These are phyloP conservation scores for Tenrec ecaudatus DNA, from an alignment of 2,113 vertebrate genomes.

Conservation along the genomic window DNA sequence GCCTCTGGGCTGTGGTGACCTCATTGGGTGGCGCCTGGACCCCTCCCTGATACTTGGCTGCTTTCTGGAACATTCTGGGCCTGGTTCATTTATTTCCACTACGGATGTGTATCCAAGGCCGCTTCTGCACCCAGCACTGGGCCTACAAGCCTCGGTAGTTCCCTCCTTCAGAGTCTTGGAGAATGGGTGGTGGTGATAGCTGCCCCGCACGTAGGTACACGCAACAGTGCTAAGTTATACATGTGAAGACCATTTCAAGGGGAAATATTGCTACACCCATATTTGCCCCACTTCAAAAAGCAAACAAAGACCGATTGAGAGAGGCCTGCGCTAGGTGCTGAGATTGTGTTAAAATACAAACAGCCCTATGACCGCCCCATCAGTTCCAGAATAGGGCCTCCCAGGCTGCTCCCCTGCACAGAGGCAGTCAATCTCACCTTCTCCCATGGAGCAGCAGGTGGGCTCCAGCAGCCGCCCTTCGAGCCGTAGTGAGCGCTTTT, in stretches of 20 bases:
- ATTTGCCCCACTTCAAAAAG: not conserved
- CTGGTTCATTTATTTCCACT: not conserved
- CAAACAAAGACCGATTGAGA: not conserved
- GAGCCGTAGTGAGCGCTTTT: no score
- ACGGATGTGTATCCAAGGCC: not conserved
- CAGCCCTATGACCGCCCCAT: no score
- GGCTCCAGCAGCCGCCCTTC: not conserved
- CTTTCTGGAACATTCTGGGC: not conserved
- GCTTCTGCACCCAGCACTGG: not conserved
- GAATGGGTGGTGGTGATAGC: not conserved
- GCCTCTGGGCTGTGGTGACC: not conserved
- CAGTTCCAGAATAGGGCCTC: no score
- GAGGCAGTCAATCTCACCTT: no score
- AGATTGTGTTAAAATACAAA: not conserved
- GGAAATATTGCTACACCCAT: not conserved
- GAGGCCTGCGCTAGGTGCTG: not conserved
- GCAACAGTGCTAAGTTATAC: not conserved
- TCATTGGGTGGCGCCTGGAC: no score
- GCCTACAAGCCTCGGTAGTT: not conserved
- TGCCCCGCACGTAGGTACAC: not conserved
- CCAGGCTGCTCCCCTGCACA: no score
- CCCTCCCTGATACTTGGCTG: not conserved
- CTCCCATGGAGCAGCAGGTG: not conserved
- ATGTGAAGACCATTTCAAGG: not conserved
- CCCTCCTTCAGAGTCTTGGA: not conserved